Conservation (phyloP, 92 coral and sea anemone species). For the Micromussa lordhowensis region DNA sequence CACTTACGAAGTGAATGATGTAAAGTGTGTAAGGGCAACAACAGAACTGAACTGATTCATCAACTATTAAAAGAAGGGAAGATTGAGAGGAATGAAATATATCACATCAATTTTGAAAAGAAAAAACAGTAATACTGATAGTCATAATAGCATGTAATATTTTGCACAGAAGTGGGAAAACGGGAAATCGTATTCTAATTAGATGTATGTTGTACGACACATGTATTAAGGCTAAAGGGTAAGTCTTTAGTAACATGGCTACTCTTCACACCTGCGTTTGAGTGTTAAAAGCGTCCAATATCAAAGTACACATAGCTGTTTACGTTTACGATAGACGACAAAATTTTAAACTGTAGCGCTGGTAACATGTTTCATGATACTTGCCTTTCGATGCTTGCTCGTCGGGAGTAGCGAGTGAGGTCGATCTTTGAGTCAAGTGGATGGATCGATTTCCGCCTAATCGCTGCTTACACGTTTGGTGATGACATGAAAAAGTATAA, state of each 20-base stretch:
- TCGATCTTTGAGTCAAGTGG: neutral
- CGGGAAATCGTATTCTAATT: neutral
- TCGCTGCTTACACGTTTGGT: neutral
- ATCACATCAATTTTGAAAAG: neutral
- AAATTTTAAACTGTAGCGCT: neutral
- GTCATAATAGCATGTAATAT: neutral
- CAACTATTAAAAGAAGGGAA: neutral
- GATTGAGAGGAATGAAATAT: neutral
- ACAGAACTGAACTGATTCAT: neutral
- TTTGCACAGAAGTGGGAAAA: neutral
- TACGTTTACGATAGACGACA: neutral
- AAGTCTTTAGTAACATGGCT: neutral
- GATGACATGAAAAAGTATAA: neutral
- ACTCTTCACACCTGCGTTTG: neutral
- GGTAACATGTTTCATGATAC: conserved; percentile 7
- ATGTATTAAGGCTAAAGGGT: conserved; percentile 1
- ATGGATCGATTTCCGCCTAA: neutral
- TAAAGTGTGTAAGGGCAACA: neutral
- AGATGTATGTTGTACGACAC: neutral
- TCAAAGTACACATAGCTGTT: neutral
- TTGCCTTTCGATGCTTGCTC: conserved; percentile 8
- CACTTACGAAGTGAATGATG: neutral
- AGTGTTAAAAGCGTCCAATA: neutral
- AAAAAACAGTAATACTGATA: neutral
- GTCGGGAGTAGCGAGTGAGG: neutral